phyloP scores from a whole-genome alignment of 1,140 invertebrate genomes.

The Rhyacophila brunnea region DNA sequence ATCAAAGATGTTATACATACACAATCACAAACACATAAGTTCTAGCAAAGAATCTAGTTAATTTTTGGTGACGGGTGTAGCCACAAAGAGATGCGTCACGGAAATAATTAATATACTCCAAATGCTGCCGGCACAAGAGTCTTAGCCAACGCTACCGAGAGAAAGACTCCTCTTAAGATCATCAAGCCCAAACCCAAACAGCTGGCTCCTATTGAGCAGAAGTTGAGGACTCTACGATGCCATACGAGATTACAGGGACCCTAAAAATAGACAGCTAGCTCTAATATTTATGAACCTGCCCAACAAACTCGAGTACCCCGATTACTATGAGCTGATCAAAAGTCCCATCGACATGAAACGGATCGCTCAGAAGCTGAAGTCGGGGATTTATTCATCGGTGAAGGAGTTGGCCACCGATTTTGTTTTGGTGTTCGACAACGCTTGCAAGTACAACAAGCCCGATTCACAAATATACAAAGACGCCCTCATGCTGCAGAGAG shows the following conservation, averaged over 20 bases:
- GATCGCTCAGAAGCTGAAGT: conserved; percentile 86
- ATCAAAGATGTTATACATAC: too few relatives aligned
- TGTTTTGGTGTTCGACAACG: conserved; percentile 98
- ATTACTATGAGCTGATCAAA: conserved; percentile 98
- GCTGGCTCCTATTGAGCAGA: conserved; percentile 65
- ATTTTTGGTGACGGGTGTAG: too few relatives aligned
- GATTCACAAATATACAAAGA: conserved; percentile 99
- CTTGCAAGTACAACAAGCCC: conserved; percentile 99
- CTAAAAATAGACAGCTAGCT: conserved; percentile 80
- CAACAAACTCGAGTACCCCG: conserved; percentile 91
- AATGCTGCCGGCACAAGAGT: too few relatives aligned
- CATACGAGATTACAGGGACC: conserved; percentile 85
- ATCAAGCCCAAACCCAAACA: conserved; percentile 39
- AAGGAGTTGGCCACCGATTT: conserved; percentile 93
- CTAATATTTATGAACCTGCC: conserved; percentile 94
- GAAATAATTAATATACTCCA: too few relatives aligned
- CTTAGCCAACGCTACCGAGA: too few relatives aligned
- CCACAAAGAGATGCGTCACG: too few relatives aligned
- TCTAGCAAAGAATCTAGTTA: too few relatives aligned
- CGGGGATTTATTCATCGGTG: conserved; percentile 75
- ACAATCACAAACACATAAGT: too few relatives aligned
- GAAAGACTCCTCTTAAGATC: conserved; percentile 39
- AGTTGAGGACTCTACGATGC: conserved; percentile 87
- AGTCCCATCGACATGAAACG: conserved; percentile 96
- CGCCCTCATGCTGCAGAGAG: conserved; percentile 86